Conservation (phyloP, 2,797 vertebrate species). For the Labroides dimidiatus region DNA sequence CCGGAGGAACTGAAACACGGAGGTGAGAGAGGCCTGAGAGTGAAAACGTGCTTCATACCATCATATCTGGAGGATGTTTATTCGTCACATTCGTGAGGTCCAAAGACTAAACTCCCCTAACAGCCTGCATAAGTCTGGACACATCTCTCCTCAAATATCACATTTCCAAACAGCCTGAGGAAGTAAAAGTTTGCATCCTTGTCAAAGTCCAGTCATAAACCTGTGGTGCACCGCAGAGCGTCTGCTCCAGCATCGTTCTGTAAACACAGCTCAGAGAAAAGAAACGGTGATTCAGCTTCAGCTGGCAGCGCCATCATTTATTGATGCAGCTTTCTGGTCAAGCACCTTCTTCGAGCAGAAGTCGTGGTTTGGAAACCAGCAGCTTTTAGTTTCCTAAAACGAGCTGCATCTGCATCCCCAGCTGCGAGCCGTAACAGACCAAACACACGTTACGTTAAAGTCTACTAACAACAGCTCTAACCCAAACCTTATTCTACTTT, state of each 20-base stretch:
- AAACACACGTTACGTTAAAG: too few species aligned
- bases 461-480: too few species aligned
- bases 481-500: too few species aligned
- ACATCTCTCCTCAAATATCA: background rate
- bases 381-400: background rate
- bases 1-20: slow-evolving; percentile 86
- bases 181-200: background rate
- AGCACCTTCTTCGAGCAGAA: background rate
- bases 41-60: background rate
- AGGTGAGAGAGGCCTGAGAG: background rate
- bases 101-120: too few species aligned
- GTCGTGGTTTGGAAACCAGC: background rate
- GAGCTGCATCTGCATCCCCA: too few species aligned
- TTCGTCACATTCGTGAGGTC: too few species aligned
- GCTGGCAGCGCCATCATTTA: background rate
- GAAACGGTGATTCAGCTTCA: background rate
- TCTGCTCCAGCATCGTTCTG: background rate
- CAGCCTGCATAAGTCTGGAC: too few species aligned
- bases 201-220: background rate
- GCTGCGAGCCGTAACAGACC: too few species aligned
- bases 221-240: background rate
- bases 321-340: background rate
- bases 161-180: background rate
- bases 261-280: background rate
- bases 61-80: too few species aligned